Base-by-base conservation (phyloP, 2,113 vertebrate species). In the Rhabdomys dilectus region DNA sequence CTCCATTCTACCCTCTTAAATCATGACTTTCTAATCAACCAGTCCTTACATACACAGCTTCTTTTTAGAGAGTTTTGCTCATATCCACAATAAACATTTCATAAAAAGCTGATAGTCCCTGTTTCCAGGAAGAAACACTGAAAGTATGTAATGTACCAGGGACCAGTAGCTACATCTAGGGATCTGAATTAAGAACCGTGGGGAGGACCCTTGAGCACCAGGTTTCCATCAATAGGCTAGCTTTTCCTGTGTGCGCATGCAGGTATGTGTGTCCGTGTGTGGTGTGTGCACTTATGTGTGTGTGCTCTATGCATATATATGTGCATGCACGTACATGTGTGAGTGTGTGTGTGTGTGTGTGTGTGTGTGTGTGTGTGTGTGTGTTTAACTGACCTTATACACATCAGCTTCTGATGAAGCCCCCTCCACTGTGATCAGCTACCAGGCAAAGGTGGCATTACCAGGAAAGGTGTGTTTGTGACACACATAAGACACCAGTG, bases 391-490 rank as follows among this genome's bases (percentile, higher is more conserved):
- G 60, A 72, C 5, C 36, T 72, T 21, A 39, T 48, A 45, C 56
- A 62, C 3, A n/a, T 39, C 1, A 21, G 11, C 11, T 17, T 8
- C 12, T 36, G 1, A 3, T 0, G 5, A 77, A 22, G 64, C 36
- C 8, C 5, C 36, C 11, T n/a, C 7, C 24, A 17, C 12, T 26
- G 15, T 31, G 7, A 39, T 60, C 82, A 42, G 39, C 60, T 10
- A 34, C 31, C 34, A 2, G 2, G 29, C 48, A 0, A 2, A 7
- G 17, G 16, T 19, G 1, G 36, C 36, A 9, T 21, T 12, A 0
- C 7, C 48, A 3, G 1, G 36, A 58, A 1, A 24, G 7, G 13
- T 1, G 1, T 0, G n/a, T 13, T 26, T 34, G 0, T 26, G 0
- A n/a, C 24, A 66, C 53, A 60, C 45, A 3, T 4, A 19, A 56